These are phyloP conservation scores for Semaprochilodus insignis DNA, from an alignment of 2,797 vertebrate species.

Conservation along the genomic window DNA sequence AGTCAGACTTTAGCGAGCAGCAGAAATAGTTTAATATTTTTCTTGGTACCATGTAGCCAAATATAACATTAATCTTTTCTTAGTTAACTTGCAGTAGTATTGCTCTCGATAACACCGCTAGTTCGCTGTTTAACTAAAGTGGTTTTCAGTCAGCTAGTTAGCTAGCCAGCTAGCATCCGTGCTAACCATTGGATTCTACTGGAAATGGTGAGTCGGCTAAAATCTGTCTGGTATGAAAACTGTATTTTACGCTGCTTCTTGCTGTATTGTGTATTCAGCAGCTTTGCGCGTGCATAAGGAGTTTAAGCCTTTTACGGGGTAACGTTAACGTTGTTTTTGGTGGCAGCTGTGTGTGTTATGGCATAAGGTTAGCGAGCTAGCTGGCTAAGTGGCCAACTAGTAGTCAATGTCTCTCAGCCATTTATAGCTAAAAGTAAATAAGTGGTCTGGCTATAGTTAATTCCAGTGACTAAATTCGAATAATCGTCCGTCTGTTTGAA, in stretches of 20 bases:
- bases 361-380: too few relatives aligned
- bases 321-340: not conserved
- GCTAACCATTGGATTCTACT: constrained; percentile 57
- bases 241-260: not conserved
- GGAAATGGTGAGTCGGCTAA: constrained; percentile 65
- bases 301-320: not conserved
- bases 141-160: constrained; percentile 20
- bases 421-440: too few relatives aligned
- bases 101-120: not conserved
- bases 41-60: too few relatives aligned
- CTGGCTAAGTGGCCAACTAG: not conserved
- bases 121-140: not conserved
- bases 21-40: not conserved
- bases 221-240: not conserved
- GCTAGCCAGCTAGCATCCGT: constrained; percentile 49
- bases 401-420: not conserved
- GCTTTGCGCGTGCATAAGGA: too few relatives aligned
- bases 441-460: too few relatives aligned
- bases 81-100: too few relatives aligned
- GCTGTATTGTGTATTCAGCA: not conserved
- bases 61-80: not conserved
- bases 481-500: too few relatives aligned
- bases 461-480: too few relatives aligned
- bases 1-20: not conserved
- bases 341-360: not conserved